Evolutionary conservation across 2,888 invertebrate genomes (phyloP).

Genomic region (Thymelicus acteon): DNA sequence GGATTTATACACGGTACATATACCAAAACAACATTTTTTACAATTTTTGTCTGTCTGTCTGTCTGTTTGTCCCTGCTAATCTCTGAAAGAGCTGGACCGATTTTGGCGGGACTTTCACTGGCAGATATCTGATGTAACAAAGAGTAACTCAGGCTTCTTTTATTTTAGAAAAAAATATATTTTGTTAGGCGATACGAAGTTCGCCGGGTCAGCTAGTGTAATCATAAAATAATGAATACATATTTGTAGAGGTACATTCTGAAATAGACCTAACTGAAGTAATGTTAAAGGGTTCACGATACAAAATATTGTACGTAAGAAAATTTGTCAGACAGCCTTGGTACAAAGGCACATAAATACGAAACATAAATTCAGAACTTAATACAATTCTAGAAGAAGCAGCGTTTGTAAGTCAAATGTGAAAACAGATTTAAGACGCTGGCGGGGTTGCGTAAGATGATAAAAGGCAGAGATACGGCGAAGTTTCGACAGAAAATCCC

Average conservation of each 20-base stretch:
- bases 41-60: no score
- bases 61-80: no score
- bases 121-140: no score
- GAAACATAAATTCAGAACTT: conserved; percentile 3
- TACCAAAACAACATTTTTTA: no score
- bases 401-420: background rate
- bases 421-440: conserved; percentile 6
- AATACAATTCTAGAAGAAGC: conserved; percentile 5
- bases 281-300: background rate
- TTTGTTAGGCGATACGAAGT: no score
- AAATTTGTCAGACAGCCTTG: background rate
- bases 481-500: conserved; percentile 21
- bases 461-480: conserved; percentile 18
- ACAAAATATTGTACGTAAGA: background rate
- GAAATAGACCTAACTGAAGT: background rate
- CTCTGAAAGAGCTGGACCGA: no score
- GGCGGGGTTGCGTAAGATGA: conserved; percentile 16
- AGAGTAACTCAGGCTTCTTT: no score
- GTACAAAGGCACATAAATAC: conserved; percentile 8
- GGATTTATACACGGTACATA: no score
- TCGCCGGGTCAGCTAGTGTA: no score
- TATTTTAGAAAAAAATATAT: no score
- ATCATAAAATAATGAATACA: no score
- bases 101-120: no score
- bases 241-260: background rate